Base-by-base conservation (phyloP, 2,888 invertebrate species). In the Mimumesa dahlbomi region DNA sequence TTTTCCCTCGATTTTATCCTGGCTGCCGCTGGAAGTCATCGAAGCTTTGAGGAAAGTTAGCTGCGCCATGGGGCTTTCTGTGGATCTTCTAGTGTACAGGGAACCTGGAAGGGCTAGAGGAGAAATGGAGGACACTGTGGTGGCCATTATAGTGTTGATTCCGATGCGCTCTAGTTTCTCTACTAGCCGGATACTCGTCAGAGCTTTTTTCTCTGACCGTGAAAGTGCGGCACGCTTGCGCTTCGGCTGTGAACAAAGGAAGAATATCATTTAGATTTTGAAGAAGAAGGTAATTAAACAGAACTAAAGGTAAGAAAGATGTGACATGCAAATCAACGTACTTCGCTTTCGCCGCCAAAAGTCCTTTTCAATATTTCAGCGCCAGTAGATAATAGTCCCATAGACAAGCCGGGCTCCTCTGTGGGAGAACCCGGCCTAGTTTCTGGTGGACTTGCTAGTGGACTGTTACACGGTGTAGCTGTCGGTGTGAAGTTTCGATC, bases 391-490 rank as follows among this genome's bases (percentile, higher is more conserved):
- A 94, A 88, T 11, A 94, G 85, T 9, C 93, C 91, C 62, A 92
- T 91, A 2, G 85, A 61, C 25, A 84, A 46, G 7, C 77, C 62
- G 36, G 79, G 74, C 2, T 79, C 67, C 1, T 78, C 73, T 6
- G 91, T 91, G 6, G 94, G 94, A 0, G 94, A 93, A 11, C 90
- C 90, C 46, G 91, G 89, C 38, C 92, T 85, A 0, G 92, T 90
- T 0, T 90, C 89, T 0, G 92, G 91, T 0, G 94, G 94, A 25
- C 93, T 89, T 38, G 93, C 93, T 80, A 94, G 93, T 0, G 96
- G 96, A 85, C 95, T 96, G 89, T 97, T 97, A 85, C 95, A 95
- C 1, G 97, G 97, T 4, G 97, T 97, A 5, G 96, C 96, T 0
- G 96, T 96, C 2, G 96, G 95, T 5, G 95, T 92, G 88, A 92